These are phyloP conservation scores for Mercenaria mercenaria DNA, from an alignment of 1,140 invertebrate genomes.

Conservation along the genomic window DNA sequence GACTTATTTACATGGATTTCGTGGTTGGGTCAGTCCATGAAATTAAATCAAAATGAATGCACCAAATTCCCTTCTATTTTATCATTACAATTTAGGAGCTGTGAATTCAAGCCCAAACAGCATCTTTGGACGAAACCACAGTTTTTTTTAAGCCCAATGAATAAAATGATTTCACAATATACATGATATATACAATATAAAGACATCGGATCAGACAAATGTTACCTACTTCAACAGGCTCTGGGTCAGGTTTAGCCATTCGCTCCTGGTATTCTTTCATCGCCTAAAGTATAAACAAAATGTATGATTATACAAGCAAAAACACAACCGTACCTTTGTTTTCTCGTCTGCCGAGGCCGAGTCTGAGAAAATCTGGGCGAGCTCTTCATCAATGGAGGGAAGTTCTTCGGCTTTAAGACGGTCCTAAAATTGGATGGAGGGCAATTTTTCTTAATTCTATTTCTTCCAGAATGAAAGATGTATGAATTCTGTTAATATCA, in stretches of 20 bases:
- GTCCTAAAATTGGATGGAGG: conserved; percentile 64
- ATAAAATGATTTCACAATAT: too few species aligned
- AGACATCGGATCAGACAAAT: conserved; percentile 31
- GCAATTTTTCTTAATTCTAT: conserved; percentile 1
- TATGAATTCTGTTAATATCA: background rate
- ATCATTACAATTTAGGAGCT: too few species aligned
- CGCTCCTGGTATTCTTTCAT: conserved; percentile 52
- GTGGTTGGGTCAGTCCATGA: too few species aligned
- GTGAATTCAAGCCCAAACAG: too few species aligned
- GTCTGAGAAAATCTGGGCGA: conserved; percentile 83
- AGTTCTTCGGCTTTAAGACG: conserved; percentile 78
- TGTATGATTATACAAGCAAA: conserved; percentile 29
- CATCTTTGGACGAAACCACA: too few species aligned
- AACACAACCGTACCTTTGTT: conserved; percentile 72
- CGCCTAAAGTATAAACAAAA: conserved; percentile 62
- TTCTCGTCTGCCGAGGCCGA: conserved; percentile 21
- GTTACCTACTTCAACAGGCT: conserved; percentile 54
- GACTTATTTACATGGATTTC: too few species aligned
- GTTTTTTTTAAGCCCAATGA: too few species aligned
- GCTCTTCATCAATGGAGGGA: conserved; percentile 86
- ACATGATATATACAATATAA: background rate
- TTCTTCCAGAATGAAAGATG: background rate
- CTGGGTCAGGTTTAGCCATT: conserved; percentile 55
- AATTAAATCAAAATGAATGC: too few species aligned
- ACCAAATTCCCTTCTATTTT: too few species aligned